These are phyloP conservation scores for Arenaria interpres DNA, from an alignment of 2,113 vertebrate genomes.

Conservation along the genomic window DNA sequence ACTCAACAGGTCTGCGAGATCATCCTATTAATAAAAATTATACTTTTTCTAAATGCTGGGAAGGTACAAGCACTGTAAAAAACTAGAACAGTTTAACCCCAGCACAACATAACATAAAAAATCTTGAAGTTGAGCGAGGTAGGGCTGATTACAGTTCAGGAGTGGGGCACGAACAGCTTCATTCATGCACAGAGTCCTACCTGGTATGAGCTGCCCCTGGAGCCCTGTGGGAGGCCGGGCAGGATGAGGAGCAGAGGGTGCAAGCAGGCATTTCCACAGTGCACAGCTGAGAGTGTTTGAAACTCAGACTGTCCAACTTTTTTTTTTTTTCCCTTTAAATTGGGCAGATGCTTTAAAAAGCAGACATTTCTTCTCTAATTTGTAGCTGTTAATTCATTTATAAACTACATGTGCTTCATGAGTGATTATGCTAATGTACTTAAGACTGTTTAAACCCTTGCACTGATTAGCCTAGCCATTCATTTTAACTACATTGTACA, in stretches of 20 bases:
- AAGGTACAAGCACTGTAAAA: background rate
- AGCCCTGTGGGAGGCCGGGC: background rate
- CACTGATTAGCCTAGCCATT: conserved; percentile 37
- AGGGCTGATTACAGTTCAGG: background rate
- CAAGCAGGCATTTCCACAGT: background rate
- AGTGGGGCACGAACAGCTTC: background rate
- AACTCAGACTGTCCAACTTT: background rate
- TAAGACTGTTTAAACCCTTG: conserved; percentile 46
- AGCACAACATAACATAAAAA: background rate
- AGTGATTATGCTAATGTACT: conserved; percentile 53
- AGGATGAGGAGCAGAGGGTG: background rate
- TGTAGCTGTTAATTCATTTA: conserved; percentile 58
- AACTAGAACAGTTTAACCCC: background rate
- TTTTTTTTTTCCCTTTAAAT: background rate
- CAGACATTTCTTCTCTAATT: conserved; percentile 27
- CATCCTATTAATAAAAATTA: background rate
- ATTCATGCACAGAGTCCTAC: background rate
- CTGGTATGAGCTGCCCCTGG: background rate
- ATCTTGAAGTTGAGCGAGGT: background rate
- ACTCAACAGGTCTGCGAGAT: background rate
- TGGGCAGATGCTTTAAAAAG: conserved; percentile 30
- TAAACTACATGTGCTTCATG: conserved; percentile 19
- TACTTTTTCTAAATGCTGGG: background rate
- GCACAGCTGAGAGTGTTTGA: background rate
- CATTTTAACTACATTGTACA: conserved; percentile 51